These are phyloP conservation scores for Tangara arthus DNA, from an alignment of 2,797 vertebrate genomes.

Conservation along the genomic window DNA sequence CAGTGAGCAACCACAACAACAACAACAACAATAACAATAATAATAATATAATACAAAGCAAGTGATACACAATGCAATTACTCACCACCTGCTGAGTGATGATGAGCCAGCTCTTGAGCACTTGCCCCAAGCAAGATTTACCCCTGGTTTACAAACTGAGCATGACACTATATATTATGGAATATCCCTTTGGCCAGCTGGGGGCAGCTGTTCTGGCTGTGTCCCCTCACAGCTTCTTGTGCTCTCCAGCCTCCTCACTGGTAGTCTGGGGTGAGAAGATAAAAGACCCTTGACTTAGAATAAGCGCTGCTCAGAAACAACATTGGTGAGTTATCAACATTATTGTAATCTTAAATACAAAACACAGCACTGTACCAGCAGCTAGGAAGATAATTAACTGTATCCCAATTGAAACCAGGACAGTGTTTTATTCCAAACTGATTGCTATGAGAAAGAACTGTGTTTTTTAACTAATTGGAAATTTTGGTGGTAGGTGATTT, in stretches of 20 bases:
- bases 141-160: background rate
- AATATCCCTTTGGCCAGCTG: background rate
- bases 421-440: background rate
- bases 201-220: background rate
- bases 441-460: background rate
- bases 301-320: background rate
- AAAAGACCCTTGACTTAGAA: background rate
- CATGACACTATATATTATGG: background rate
- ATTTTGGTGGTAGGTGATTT: background rate
- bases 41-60: background rate
- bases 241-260: background rate
- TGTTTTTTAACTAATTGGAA: background rate
- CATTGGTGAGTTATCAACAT: background rate
- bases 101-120: background rate
- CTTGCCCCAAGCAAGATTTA: background rate
- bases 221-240: background rate
- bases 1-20: background rate
- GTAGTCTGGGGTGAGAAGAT: background rate
- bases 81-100: background rate
- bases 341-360: background rate
- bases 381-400: background rate
- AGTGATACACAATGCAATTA: too few relatives aligned
- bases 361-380: background rate
- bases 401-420: background rate
- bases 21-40: rapidly evolving